Base-by-base conservation (phyloP, 2,888 invertebrate genomes). In the Drosophila picticornis region DNA sequence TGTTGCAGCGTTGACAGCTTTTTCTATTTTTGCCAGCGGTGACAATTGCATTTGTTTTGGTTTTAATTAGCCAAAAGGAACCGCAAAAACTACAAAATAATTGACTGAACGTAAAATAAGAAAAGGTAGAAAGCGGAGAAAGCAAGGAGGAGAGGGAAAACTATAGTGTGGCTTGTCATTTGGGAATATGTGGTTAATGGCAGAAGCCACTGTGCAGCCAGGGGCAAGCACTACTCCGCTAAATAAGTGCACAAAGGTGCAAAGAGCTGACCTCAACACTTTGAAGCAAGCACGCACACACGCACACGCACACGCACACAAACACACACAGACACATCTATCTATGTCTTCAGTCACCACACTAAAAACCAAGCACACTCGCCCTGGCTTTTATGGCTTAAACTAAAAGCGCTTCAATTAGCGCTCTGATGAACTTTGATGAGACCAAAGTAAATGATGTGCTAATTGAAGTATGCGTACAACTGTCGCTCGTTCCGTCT, bases 31-130 rank as follows among this genome's bases (percentile, higher is more conserved):
- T 58, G 68, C 72, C 56, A 71, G 72, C 83, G 67, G 76, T 69
- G 81, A 81, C 81, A 84, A 87, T 84, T 87, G 84, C 85, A 84
- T 84, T 84, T 83, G 79, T 83, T 87, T 87, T 86, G 80, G 81
- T 84, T 84, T 84, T 87, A 84, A 84, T 84, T 87, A 87, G 85
- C 75, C 60, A 81, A 63, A 50, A 31, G 61, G 51, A 74, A 77
- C 77, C 77, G 55, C 71, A 80, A 77, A 71, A 77, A 71, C 74
- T 71, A 61, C 58, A 72, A 59, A 79, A 77, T 73, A 81, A 81
- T 76, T 81, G 68, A 81, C 61, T 62, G n/a, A 71, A 55, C 56
- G 72, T 55, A 68, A 51, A 64, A 53, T 10, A 40, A 36, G 36
- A 25, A 57, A 31, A 1, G 25, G 19, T 11, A n/a, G 50, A 25